A percentile compares a stretch with the other conserved stretches of the same genome.
Evolutionary conservation across 2,888 invertebrate species (phyloP).

Genomic region (Cantharis flavilabris): DNA sequence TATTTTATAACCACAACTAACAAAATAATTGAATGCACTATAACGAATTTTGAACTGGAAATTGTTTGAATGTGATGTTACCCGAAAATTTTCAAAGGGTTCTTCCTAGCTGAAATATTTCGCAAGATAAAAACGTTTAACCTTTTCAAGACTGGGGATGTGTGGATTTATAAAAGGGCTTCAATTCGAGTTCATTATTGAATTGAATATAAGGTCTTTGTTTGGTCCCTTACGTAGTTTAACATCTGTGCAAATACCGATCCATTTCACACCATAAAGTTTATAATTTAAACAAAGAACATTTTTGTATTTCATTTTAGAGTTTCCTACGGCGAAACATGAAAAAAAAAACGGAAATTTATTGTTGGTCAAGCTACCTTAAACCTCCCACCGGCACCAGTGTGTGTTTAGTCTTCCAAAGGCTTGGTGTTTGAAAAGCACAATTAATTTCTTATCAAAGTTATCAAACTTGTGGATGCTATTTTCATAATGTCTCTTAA

Average conservation of each 20-base stretch:
- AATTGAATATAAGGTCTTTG: not conserved
- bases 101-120: not conserved
- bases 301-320: not conserved
- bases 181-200: constrained; percentile 4
- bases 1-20: constrained; percentile 10
- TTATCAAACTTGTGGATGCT: not conserved
- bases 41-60: constrained; percentile 22
- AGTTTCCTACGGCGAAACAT: not conserved
- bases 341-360: not conserved
- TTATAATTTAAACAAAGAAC: not conserved
- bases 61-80: not conserved
- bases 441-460: not conserved
- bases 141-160: constrained; percentile 2
- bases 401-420: not conserved
- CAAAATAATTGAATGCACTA: constrained; percentile 9
- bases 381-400: not conserved
- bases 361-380: not conserved
- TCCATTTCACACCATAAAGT: not conserved
- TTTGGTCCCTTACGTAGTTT: not conserved
- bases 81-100: not conserved
- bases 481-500: not conserved
- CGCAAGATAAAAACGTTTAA: constrained; percentile 3
- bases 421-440: not conserved
- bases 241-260: constrained; percentile 2
- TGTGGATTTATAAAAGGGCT: constrained; percentile 2